Evolutionary conservation across 2,113 vertebrate genomes (phyloP), one percentile per base, ranked within the genome.

Genomic region (Columbina picui): DNA sequence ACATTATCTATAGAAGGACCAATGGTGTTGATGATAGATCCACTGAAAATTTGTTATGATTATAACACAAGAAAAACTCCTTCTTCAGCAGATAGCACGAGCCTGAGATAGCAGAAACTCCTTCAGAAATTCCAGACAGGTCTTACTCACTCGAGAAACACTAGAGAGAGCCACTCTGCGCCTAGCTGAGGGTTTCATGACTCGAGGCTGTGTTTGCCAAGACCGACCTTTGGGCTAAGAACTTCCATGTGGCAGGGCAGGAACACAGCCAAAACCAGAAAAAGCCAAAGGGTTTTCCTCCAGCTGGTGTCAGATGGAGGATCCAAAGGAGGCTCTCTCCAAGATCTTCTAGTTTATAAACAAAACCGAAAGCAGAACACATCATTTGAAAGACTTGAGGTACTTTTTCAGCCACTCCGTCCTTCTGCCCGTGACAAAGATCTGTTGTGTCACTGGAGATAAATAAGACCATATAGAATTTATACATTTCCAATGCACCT

Each of bases 81-180:
- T 82, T 75, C 52, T 15, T n/a, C 29, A 29, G 53, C 13, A 53
- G n/a, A 16, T 2, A 3, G 25, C 18, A n/a, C 21, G 87, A 76
- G 9, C 22, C 36, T 50, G 67, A 80, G 70, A 32, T 36, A 61
- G 38, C 12, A 91, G 52, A 27, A 84, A 52, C 63, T 59, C 60
- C 76, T 59, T 92, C 86, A 81, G 76, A 49, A 87, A 73, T 57
- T 80, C 67, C 71, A 63, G 34, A 39, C 2, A 14, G 39, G 19
- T 53, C 23, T 84, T 50, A 55, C 16, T 81, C 41, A 49, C 41
- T 63, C 0, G 0, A 83, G 36, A 75, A 88, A 80, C 0, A 0
- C 16, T 18, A 15, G 6, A 27, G 32, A 68, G 71, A 71, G 5
- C 36, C 0, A 0, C 47, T 63, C 25, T 16, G 56, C 7, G 0